Evolutionary conservation across 2,888 invertebrate species (phyloP).

Genomic region (Drosophila nigricruria): DNA sequence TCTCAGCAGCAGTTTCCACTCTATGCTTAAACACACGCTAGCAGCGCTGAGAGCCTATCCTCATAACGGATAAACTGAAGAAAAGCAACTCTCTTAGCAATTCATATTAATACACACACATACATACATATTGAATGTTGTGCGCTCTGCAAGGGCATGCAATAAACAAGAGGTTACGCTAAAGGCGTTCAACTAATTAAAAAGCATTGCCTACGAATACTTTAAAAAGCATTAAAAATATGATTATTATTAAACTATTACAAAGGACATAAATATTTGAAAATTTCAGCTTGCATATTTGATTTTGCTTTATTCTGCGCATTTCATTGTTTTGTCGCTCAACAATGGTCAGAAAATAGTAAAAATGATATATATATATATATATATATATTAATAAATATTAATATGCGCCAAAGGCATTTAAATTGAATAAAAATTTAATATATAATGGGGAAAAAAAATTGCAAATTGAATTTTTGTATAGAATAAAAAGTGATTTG

Average conservation of each 20-base stretch:
- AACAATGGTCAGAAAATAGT: constrained; percentile 24
- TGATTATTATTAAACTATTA: constrained; percentile 13
- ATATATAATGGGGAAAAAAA: constrained; percentile 33
- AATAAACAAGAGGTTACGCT: constrained; percentile 11
- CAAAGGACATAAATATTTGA: constrained; percentile 46
- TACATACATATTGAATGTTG: background rate
- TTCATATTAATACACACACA: background rate
- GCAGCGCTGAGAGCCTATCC: background rate
- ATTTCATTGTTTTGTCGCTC: constrained; percentile 26
- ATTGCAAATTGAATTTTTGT: constrained; percentile 24
- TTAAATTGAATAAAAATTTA: constrained; percentile 49
- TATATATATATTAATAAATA: constrained; percentile 32
- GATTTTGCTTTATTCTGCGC: constrained; percentile 27
- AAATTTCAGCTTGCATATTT: constrained; percentile 25
- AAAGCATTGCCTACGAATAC: constrained; percentile 35
- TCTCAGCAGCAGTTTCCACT: too few species aligned
- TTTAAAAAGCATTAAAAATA: constrained; percentile 20
- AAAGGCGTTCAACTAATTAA: constrained; percentile 45
- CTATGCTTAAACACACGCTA: background rate
- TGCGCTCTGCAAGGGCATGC: constrained; percentile 43
- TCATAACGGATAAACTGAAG: background rate
- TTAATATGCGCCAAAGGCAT: constrained; percentile 31
- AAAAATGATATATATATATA: background rate
- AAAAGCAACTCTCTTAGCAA: background rate
- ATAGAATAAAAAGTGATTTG: constrained; percentile 23